Base-by-base conservation (phyloP, 2,888 invertebrate species). In the Suillia variegata region DNA sequence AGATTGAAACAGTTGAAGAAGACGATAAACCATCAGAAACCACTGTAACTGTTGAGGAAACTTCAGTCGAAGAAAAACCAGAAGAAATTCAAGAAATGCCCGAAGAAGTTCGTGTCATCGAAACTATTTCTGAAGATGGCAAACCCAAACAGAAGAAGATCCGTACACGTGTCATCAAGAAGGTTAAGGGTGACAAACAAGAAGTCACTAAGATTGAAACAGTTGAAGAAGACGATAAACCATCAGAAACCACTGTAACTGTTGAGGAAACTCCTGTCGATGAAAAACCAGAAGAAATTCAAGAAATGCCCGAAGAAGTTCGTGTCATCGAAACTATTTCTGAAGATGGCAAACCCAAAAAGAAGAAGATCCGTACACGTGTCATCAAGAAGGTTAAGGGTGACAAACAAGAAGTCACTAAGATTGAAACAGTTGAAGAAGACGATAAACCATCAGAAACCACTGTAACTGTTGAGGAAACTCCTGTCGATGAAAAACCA, bases 261-360 rank as follows among this genome's bases (percentile, higher is more conserved):
- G 66, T 59, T 24, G 48, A 64, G 54, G 5, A 56, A 61, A 51
- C 31, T 15, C 51, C 51, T 17, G n/a, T 65, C 2, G 15, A 68
- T 66, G 59, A 67, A 15, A 18, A 48, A 18, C 59, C 61, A 1
- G 51, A 62, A 33, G 51, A 56, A 26, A 59, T 70, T 33, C 59
- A 58, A 24, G 67, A 65, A 54, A 38, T 62, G 31, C 59, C 63
- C 18, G 64, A 70, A 24, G 59, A 64, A 54, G 56, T 81, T 51
- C 52, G 53, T 15, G 70, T 84, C 2, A 79, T 81, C 2, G 84
- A 84, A 74, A 80, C 78, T 31, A 54, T 67, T 8, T 63, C 62
- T 48, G 56, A 67, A 65, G 3, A 63, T 54, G 63, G 61, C 48
- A 61, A 58, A 31, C 66, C 66, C 2, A 60, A 59, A 62, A 60